A percentile compares a stretch with the other conserved stretches of the same genome.
Evolutionary conservation across 2,113 vertebrate species (phyloP).

Genomic region (Callipepla squamata): DNA sequence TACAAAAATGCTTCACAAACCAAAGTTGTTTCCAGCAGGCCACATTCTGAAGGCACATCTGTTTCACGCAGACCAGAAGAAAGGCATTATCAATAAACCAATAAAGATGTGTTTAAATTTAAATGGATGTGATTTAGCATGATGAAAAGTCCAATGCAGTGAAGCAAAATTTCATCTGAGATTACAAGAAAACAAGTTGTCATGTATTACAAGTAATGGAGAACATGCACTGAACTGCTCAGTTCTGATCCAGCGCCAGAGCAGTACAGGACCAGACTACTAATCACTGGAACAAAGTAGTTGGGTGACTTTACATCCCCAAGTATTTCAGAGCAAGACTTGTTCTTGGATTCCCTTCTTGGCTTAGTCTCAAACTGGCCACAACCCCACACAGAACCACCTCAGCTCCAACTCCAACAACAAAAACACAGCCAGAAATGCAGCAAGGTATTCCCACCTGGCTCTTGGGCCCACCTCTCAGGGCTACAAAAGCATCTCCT

Average conservation of each 20-base stretch:
- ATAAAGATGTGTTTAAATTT: background rate
- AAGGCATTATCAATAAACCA: background rate
- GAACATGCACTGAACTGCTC: accelerated
- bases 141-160: background rate
- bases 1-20: background rate
- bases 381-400: background rate
- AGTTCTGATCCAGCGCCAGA: no score
- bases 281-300: background rate
- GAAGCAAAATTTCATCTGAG: background rate
- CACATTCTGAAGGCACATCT: background rate
- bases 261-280: background rate
- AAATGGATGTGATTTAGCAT: background rate
- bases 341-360: background rate
- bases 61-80: background rate
- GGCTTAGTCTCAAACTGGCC: background rate
- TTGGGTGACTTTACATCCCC: background rate
- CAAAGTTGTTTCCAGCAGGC: background rate
- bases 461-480: background rate
- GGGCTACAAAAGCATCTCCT: background rate
- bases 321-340: background rate
- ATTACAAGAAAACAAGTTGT: background rate
- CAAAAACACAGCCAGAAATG: background rate
- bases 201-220: background rate
- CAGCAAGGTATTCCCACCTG: background rate
- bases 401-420: background rate